Conservation (phyloP, 2,888 invertebrate genomes). For the Rhaphigaster nebulosa region DNA sequence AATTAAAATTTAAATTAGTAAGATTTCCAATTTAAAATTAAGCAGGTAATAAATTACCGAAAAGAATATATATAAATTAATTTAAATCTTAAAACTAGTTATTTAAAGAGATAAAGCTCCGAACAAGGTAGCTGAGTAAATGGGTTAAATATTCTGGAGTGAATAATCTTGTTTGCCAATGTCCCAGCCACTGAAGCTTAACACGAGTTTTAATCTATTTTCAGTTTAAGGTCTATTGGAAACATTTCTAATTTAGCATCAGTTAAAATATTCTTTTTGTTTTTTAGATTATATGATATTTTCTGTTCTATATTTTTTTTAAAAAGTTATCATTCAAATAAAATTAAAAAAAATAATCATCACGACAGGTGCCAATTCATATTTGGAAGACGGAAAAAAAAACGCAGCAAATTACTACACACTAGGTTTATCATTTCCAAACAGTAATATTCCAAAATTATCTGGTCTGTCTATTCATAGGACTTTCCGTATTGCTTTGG, state of each 20-base stretch:
- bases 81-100: not conserved
- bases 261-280: not conserved
- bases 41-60: not conserved
- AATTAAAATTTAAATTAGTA: not conserved
- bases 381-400: no score
- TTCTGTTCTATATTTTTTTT: no score
- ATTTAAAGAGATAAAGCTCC: not conserved
- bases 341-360: no score
- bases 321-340: no score
- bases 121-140: not conserved
- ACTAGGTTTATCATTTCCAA: no score
- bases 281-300: no score
- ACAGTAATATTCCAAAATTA: no score
- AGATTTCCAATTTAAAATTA: no score
- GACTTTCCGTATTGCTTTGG: no score
- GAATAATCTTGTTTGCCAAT: constrained; percentile 2
- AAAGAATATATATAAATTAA: not conserved
- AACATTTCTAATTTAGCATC: not conserved
- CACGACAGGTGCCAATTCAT: no score
- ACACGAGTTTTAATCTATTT: not conserved
- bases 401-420: no score
- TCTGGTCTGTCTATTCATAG: no score
- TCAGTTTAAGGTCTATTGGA: not conserved
- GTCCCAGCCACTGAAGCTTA: not conserved
- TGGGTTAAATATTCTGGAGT: not conserved